Evolutionary conservation across 2,113 vertebrate genomes (phyloP).

Genomic region (Melanostigma gelatinosum): DNA sequence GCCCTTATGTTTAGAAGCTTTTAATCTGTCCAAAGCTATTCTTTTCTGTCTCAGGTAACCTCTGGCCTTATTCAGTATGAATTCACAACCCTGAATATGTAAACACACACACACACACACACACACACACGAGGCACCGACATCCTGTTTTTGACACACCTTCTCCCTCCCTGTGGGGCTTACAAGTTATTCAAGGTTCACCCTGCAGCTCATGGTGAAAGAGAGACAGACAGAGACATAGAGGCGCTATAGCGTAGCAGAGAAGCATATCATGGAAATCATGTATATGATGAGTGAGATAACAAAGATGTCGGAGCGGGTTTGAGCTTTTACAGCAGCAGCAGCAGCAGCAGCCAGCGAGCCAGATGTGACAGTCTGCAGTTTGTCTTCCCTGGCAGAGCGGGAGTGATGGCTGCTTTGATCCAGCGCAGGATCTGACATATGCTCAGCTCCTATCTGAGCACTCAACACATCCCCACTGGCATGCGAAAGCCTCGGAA

Average conservation of each 20-base stretch:
- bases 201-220: conserved; percentile 18
- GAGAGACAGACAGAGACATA: conserved; percentile 24
- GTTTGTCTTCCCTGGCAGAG: conserved; percentile 57
- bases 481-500: conserved; percentile 17
- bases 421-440: conserved; percentile 65
- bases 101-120: conserved; percentile 43
- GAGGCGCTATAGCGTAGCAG: not conserved
- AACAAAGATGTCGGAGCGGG: conserved; percentile 46
- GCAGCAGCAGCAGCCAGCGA: conserved; percentile 33
- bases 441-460: conserved; percentile 37
- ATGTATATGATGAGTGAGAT: conserved; percentile 41
- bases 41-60: conserved; percentile 32
- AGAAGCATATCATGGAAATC: conserved; percentile 27
- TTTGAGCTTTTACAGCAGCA: conserved; percentile 48
- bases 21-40: conserved; percentile 28
- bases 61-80: conserved; percentile 36
- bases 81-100: conserved; percentile 31
- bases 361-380: conserved; percentile 61
- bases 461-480: conserved; percentile 39
- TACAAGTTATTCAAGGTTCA: conserved; percentile 21
- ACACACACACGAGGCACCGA: conserved; percentile 17
- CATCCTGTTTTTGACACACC: conserved; percentile 40
- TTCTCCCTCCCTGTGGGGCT: conserved; percentile 7
- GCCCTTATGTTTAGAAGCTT: conserved; percentile 44
- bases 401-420: conserved; percentile 68